These are phyloP conservation scores for Ptychoptera contaminata DNA, from an alignment of 2,888 invertebrate genomes.

Conservation along the genomic window DNA sequence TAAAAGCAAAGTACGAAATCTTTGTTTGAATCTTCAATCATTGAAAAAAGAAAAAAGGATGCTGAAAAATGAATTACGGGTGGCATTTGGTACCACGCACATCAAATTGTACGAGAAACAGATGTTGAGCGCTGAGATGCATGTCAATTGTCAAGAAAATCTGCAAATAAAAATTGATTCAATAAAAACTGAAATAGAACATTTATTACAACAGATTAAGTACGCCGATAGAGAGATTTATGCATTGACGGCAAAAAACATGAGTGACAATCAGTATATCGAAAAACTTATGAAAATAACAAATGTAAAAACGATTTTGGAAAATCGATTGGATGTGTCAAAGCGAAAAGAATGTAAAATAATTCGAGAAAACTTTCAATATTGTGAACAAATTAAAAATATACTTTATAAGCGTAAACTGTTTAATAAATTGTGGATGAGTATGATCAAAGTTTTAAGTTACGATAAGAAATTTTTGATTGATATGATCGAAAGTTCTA, in stretches of 20 bases:
- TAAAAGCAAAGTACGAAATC: constrained; percentile 20
- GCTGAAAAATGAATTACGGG: constrained; percentile 23
- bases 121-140: constrained; percentile 19
- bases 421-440: constrained; percentile 25
- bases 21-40: constrained; percentile 20
- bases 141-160: constrained; percentile 24
- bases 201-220: constrained; percentile 22
- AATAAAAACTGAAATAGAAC: constrained; percentile 19
- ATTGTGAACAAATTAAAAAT: constrained; percentile 21
- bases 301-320: constrained; percentile 21
- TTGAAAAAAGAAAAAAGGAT: constrained; percentile 19
- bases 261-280: constrained; percentile 25
- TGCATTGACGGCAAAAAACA: constrained; percentile 22
- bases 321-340: constrained; percentile 25
- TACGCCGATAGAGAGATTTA: constrained; percentile 22
- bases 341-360: constrained; percentile 24
- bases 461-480: constrained; percentile 27
- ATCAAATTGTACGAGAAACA: constrained; percentile 15
- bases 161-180: constrained; percentile 20
- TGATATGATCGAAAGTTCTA: constrained; percentile 25
- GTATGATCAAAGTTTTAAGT: constrained; percentile 23
- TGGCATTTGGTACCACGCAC: constrained; percentile 22
- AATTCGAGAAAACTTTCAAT: constrained; percentile 20
- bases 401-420: constrained; percentile 22
- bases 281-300: constrained; percentile 18